Conservation (phyloP, 2,888 invertebrate species). For the Ptilodon capucinus region DNA sequence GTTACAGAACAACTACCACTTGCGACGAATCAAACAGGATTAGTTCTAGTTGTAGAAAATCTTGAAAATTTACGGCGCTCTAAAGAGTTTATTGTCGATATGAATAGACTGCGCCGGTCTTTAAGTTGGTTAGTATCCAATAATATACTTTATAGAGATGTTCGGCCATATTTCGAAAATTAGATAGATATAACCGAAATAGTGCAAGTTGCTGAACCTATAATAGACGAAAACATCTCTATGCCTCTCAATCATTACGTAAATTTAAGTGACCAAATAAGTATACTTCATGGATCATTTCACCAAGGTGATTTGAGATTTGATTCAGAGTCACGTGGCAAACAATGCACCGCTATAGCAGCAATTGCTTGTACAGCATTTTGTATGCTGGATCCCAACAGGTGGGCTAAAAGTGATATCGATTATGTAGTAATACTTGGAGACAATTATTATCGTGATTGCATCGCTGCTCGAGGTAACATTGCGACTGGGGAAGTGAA, state of each 20-base stretch:
- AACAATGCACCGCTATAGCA: constrained; percentile 22
- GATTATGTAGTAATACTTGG: constrained; percentile 12
- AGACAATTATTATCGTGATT: constrained; percentile 7
- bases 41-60: constrained; percentile 22
- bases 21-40: constrained; percentile 8
- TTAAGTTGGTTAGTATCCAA: constrained; percentile 16
- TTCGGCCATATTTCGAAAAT: not conserved
- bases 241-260: not conserved
- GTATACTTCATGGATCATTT: constrained; percentile 20
- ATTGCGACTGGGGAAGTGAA: constrained; percentile 6
- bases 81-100: constrained; percentile 22
- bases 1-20: constrained; percentile 26
- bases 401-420: constrained; percentile 10
- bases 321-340: constrained; percentile 16
- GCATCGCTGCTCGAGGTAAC: constrained; percentile 5
- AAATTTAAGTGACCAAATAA: constrained; percentile 7
- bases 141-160: constrained; percentile 6
- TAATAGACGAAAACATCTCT: not conserved
- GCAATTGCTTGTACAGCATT: constrained; percentile 20
- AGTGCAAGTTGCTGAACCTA: constrained; percentile 1
- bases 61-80: constrained; percentile 13
- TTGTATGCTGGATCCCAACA: constrained; percentile 1
- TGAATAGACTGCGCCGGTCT: constrained; percentile 18
- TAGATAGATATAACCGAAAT: not conserved
- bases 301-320: constrained; percentile 20